These are phyloP conservation scores for Cyclina sinensis DNA, from an alignment of 1,140 invertebrate genomes.

Conservation along the genomic window DNA sequence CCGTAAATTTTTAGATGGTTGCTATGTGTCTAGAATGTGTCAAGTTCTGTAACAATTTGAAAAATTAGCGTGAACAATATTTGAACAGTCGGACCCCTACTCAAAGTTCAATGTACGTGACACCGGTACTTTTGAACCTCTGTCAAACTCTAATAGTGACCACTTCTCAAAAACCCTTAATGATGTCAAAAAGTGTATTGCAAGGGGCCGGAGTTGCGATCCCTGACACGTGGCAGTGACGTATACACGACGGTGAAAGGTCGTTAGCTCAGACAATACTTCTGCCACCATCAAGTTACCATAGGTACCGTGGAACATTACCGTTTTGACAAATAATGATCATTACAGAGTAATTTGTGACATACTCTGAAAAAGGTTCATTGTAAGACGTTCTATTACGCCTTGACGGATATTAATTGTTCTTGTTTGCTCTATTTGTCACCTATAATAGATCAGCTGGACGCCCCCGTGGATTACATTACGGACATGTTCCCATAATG, in stretches of 20 bases:
- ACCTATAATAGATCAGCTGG: slow-evolving; percentile 23
- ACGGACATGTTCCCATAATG: slow-evolving; percentile 66
- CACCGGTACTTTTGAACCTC: not conserved
- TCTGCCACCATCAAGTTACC: slow-evolving; percentile 50
- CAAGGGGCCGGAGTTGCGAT: not conserved
- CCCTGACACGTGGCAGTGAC: slow-evolving; percentile 66
- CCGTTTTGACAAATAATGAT: slow-evolving; percentile 36
- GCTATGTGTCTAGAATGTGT: not conserved
- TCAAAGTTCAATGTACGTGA: not conserved
- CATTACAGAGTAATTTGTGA: slow-evolving; percentile 54
- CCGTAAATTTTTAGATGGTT: no score
- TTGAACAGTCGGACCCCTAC: not conserved
- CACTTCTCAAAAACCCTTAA: slow-evolving; percentile 43
- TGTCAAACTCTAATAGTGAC: slow-evolving; percentile 31
- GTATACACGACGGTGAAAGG: slow-evolving; percentile 60
- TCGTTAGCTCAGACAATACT: slow-evolving; percentile 5
- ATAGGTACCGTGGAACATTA: slow-evolving; percentile 19
- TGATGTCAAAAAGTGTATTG: slow-evolving; percentile 43
- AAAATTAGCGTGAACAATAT: slow-evolving; percentile 45
- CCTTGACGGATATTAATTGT: slow-evolving; percentile 51
- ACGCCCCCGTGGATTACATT: slow-evolving; percentile 45
- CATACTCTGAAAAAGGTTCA: slow-evolving; percentile 19
- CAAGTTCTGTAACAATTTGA: not conserved
- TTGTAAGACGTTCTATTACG: slow-evolving; percentile 11
- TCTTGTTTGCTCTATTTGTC: slow-evolving; percentile 7